phyloP scores from a whole-genome alignment of 2,113 vertebrate species.

The Cepphus grylle region DNA sequence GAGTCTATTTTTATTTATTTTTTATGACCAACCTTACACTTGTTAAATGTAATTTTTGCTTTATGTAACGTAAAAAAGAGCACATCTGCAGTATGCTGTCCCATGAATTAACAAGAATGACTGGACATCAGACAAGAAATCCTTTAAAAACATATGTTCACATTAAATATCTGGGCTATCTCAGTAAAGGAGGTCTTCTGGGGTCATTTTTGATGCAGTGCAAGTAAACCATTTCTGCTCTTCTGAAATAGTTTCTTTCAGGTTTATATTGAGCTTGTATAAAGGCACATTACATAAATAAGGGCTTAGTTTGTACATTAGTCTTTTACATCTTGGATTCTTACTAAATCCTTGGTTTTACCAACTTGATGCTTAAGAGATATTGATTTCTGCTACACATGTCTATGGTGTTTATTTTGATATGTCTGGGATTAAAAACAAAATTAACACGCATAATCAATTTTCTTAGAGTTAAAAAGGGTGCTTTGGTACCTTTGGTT shows the following conservation, averaged over 20 bases:
- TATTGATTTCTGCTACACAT: constrained; percentile 72
- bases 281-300: constrained; percentile 70
- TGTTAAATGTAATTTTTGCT: constrained; percentile 76
- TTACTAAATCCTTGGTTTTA: constrained; percentile 77
- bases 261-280: constrained; percentile 63
- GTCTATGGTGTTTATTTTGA: constrained; percentile 75
- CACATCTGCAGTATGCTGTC: constrained; percentile 49
- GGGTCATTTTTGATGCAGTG: constrained; percentile 71
- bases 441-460: constrained; percentile 78
- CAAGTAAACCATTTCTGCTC: constrained; percentile 65
- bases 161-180: constrained; percentile 63
- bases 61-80: constrained; percentile 68
- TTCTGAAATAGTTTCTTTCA: constrained; percentile 67
- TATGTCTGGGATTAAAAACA: constrained; percentile 74
- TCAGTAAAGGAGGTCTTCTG: constrained; percentile 55
- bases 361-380: constrained; percentile 67
- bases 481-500: constrained; percentile 32
- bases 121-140: constrained; percentile 68
- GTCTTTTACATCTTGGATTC: constrained; percentile 72
- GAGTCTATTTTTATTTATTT: constrained; percentile 75
- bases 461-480: constrained; percentile 63
- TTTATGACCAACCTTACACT: constrained; percentile 71
- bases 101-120: constrained; percentile 70
- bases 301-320: constrained; percentile 73
- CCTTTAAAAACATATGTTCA: constrained; percentile 68